Evolutionary conservation across 2,888 invertebrate genomes (phyloP).

Genomic region (Conchocele bisecta): DNA sequence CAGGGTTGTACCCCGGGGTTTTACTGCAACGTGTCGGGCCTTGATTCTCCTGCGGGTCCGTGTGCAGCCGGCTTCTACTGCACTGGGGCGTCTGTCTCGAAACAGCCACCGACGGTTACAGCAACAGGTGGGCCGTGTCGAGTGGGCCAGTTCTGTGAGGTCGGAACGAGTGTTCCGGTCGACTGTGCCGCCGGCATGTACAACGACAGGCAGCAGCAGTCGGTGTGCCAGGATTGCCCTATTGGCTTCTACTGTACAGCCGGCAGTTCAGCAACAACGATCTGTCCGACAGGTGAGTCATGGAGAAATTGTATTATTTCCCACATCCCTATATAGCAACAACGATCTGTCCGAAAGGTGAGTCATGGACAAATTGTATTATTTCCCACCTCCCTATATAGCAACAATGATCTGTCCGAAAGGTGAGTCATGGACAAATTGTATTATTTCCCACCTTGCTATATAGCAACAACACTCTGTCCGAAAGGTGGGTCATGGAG

Average conservation of each 20-base stretch:
- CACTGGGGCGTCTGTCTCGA: conserved; percentile 71
- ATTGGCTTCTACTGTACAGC: conserved; percentile 77
- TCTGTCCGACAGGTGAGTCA: conserved; percentile 76
- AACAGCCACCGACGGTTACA: conserved; percentile 65
- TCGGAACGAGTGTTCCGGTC: conserved; percentile 70
- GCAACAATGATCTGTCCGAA: no score
- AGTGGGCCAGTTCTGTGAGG: conserved; percentile 74
- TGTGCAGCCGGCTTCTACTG: conserved; percentile 79
- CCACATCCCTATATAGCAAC: no score
- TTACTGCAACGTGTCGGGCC: conserved; percentile 75
- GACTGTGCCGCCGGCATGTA: conserved; percentile 77
- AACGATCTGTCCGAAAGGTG: no score
- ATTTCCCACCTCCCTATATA: no score
- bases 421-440: no score
- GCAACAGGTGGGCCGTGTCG: conserved; percentile 79
- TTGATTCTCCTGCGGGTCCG: conserved; percentile 72
- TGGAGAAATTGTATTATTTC: background rate
- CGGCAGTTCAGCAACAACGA: conserved; percentile 66
- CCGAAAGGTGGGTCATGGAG: no score
- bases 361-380: no score
- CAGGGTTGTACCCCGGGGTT: conserved; percentile 77
- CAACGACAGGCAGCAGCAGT: conserved; percentile 66
- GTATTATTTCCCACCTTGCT: no score
- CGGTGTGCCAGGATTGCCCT: conserved; percentile 76
- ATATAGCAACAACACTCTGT: no score